Evolutionary conservation across 1,140 invertebrate genomes (phyloP).

Genomic region (Pachypsylla venusta): DNA sequence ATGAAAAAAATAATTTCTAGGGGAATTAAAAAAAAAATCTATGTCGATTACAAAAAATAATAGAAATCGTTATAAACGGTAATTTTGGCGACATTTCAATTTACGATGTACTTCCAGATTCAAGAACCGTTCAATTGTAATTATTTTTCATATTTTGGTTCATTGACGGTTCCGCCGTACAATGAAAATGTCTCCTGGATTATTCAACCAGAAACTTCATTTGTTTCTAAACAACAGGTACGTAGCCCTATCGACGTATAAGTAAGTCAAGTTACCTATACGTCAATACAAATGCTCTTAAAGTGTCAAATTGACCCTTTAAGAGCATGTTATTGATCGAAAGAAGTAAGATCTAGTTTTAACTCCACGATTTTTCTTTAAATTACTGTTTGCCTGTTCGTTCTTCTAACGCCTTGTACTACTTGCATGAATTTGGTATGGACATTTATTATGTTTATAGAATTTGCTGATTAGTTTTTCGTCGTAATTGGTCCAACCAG

Average conservation of each 20-base stretch:
- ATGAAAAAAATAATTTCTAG: too few species aligned
- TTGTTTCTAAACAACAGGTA: conserved; percentile 5
- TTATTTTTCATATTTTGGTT: conserved; percentile 50
- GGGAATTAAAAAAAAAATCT: too few species aligned
- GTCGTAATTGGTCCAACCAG: too few species aligned
- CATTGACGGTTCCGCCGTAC: conserved; percentile 53
- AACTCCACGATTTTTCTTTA: neutral
- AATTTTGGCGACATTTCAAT: too few species aligned
- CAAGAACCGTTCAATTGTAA: conserved; percentile 7
- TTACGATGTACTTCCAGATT: conserved; percentile 1
- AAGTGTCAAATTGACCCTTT: too few species aligned
- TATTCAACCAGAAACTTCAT: conserved; percentile 27
- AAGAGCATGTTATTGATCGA: too few species aligned
- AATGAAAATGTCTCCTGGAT: conserved; percentile 56
- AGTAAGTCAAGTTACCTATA: neutral
- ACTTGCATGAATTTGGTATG: too few species aligned
- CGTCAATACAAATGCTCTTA: neutral
- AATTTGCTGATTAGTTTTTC: too few species aligned
- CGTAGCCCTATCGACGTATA: neutral
- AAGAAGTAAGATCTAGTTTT: neutral
- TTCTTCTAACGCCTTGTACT: too few species aligned
- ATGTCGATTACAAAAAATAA: too few species aligned
- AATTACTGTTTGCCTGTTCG: neutral
- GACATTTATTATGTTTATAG: too few species aligned
- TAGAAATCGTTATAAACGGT: too few species aligned